Evolutionary conservation across 2,797 vertebrate genomes (phyloP), one percentile per base, ranked within the genome.

Genomic region (Nyctibius grandis): DNA sequence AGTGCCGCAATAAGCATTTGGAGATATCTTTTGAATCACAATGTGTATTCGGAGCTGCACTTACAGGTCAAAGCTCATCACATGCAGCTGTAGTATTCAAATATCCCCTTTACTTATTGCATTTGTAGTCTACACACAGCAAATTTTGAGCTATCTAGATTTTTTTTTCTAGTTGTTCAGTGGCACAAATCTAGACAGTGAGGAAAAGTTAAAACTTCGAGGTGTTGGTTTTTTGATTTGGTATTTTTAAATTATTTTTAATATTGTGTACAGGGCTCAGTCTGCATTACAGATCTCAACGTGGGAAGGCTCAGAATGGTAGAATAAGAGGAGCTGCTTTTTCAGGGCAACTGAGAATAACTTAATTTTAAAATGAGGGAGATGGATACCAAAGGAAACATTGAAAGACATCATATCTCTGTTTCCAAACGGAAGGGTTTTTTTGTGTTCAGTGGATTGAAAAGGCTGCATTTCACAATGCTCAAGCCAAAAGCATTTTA

Each of bases 101-200:
- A 74, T 33, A 42, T 45, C 31, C 47, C 16, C 28, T 38, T 78
- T 25, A 16, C 15, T 11, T 36, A 8, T 12, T 26, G 19, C 36
- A 47, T 82, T 40, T 45, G 67, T 19, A 42, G 14, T 65, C 36
- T 19, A 34, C 2, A 26, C 23, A 21, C 2, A 8, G 36, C 6
- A 42, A 50, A 11, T 48, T 67, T 67, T 33, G 26, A 72, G 33
- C 20, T 45, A 22, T 11, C 33, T 11, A 7, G 6, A 2, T 9
- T 19, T 44, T 56, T 16, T 47, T 59, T 48, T 6, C 25, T 48
- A 28, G 16, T 34, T 38, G 28, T 45, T 45, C 56, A 42, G 19
- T 10, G 34, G 19, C 36, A 67, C 12, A 20, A 56, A 47, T 15
- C 26, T 18, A 50, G n/a, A 19, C 8, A 56, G 38, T 0, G 1